These are phyloP conservation scores for Artibeus lituratus DNA, from an alignment of 2,797 vertebrate genomes.

Conservation along the genomic window DNA sequence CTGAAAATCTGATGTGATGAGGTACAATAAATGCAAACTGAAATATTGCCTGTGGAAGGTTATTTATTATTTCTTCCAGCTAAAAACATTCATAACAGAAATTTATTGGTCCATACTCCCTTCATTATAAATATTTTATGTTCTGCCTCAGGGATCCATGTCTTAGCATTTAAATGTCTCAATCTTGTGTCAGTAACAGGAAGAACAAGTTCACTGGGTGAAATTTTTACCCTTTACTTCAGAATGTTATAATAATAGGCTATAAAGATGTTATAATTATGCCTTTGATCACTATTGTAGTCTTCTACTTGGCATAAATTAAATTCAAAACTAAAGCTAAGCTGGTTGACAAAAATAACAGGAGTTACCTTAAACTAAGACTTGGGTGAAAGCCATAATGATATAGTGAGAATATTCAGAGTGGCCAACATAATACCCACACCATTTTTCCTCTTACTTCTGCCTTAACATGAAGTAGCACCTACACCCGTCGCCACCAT, in stretches of 20 bases:
- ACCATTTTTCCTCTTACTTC: neutral
- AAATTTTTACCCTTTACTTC: constrained; percentile 71
- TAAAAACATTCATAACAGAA: constrained; percentile 83
- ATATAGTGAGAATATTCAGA: constrained; percentile 40
- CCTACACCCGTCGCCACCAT: neutral
- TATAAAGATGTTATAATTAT: constrained; percentile 76
- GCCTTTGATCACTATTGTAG: constrained; percentile 69
- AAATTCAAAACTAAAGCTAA: constrained; percentile 54
- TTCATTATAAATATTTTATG: constrained; percentile 86
- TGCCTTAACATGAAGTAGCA: neutral
- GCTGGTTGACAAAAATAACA: constrained; percentile 26
- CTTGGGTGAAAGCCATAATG: constrained; percentile 20
- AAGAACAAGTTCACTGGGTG: constrained; percentile 75
- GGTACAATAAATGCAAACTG: constrained; percentile 81
- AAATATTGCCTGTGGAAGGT: constrained; percentile 82
- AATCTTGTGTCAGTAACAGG: constrained; percentile 75
- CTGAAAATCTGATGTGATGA: constrained; percentile 78
- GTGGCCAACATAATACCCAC: neutral
- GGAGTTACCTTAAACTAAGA: constrained; percentile 22
- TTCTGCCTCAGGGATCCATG: constrained; percentile 80
- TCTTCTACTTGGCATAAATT: constrained; percentile 62
- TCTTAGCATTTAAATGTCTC: constrained; percentile 81
- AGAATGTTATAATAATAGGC: constrained; percentile 68
- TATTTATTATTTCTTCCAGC: constrained; percentile 83
- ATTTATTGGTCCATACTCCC: constrained; percentile 81